phyloP scores from a whole-genome alignment of 1,140 invertebrate genomes.

The Linepithema humile region DNA sequence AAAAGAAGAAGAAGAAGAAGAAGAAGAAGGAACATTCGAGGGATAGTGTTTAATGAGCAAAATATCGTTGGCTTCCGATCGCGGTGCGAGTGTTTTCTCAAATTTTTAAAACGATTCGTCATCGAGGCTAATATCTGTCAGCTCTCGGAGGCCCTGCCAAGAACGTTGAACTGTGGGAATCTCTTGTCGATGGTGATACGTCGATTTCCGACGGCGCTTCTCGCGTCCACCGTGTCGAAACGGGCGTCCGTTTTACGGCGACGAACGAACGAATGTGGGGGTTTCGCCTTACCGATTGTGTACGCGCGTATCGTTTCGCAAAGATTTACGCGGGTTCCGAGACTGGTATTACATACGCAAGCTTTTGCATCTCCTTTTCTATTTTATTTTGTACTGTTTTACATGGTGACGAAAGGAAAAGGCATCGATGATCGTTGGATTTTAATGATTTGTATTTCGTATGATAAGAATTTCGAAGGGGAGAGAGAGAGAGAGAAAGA shows the following conservation, averaged over 20 bases:
- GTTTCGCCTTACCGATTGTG: constrained; percentile 45
- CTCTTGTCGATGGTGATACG: constrained; percentile 30
- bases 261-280: constrained; percentile 26
- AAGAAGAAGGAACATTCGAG: neutral
- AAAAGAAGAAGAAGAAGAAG: neutral
- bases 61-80: constrained; percentile 70
- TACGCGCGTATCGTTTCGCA: constrained; percentile 7
- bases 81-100: constrained; percentile 64
- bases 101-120: constrained; percentile 70
- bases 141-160: constrained; percentile 69
- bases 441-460: constrained; percentile 5
- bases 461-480: neutral
- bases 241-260: neutral
- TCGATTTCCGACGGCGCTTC: constrained; percentile 17
- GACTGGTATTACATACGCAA: constrained; percentile 43
- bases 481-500: neutral
- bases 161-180: constrained; percentile 55
- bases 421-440: constrained; percentile 49
- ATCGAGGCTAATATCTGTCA: constrained; percentile 61
- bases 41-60: constrained; percentile 65
- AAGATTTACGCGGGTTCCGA: constrained; percentile 36
- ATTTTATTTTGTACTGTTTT: constrained; percentile 61
- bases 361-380: constrained; percentile 55
- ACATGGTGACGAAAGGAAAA: constrained; percentile 34
- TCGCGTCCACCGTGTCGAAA: constrained; percentile 36